These are phyloP conservation scores for Caenorhabditis sp. DNA, from an alignment of 2,888 invertebrate genomes.

Conservation along the genomic window DNA sequence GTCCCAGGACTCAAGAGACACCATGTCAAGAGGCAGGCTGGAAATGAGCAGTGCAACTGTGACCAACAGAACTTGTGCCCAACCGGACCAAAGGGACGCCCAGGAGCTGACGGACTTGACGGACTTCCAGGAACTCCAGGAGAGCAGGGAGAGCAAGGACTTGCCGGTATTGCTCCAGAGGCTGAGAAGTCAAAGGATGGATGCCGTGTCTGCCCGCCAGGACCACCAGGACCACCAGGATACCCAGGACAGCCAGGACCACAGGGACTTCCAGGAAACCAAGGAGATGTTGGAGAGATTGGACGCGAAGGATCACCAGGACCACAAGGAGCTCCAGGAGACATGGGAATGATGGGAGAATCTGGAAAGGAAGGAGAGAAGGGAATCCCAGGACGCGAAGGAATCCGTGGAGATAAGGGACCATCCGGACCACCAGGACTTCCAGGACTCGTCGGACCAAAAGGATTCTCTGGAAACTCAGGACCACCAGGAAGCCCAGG, in stretches of 20 bases:
- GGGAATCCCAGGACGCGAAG: constrained; percentile 82
- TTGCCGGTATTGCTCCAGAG: constrained; percentile 66
- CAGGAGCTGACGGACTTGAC: constrained; percentile 81
- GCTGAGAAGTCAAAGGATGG: constrained; percentile 60
- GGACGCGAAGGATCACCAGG: constrained; percentile 84
- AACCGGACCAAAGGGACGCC: constrained; percentile 73
- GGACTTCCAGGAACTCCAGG: constrained; percentile 77
- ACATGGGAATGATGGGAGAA: constrained; percentile 83
- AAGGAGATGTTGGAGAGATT: constrained; percentile 64
- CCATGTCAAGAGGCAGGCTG: constrained; percentile 62
- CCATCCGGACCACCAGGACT: constrained; percentile 83
- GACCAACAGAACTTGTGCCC: constrained; percentile 69
- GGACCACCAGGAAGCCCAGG: constrained; percentile 87
- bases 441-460: constrained; percentile 85
- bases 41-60: constrained; percentile 68
- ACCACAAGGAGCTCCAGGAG: constrained; percentile 69
- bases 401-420: constrained; percentile 85
- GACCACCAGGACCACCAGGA: constrained; percentile 72
- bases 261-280: constrained; percentile 83
- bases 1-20: constrained; percentile 53
- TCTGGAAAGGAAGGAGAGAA: constrained; percentile 72
- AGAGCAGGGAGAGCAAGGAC: constrained; percentile 69
- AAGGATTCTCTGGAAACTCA: constrained; percentile 68
- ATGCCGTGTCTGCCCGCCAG: constrained; percentile 71
- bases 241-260: constrained; percentile 79